Percentiles rank a stretch among this genome's conserved stretches.
Conservation (phyloP, 2,113 vertebrate genomes). For the Madoqua kirkii region DNA sequence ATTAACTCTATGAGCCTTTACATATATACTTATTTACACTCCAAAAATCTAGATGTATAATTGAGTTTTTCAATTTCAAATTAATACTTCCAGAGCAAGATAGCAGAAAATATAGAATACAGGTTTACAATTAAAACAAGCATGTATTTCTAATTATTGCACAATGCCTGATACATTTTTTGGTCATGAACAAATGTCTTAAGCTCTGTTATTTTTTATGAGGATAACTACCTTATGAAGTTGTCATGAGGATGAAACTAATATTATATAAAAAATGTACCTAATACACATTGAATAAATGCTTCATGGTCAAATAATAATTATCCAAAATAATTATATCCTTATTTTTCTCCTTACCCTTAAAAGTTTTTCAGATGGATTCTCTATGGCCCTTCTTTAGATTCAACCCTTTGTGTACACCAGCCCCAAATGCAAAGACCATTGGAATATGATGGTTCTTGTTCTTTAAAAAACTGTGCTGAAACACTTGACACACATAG, state of each 20-base stretch:
- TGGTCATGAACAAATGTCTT: neutral
- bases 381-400: neutral
- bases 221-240: neutral
- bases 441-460: neutral
- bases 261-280: neutral
- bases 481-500: neutral
- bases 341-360: neutral
- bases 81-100: neutral
- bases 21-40: neutral
- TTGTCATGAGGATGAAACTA: neutral
- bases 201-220: neutral
- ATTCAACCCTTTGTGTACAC: neutral
- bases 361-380: neutral
- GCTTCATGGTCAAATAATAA: neutral
- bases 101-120: neutral
- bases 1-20: neutral
- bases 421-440: neutral
- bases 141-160: neutral
- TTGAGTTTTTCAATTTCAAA: neutral
- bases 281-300: neutral
- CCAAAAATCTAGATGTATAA: neutral
- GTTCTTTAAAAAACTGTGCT: neutral
- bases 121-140: neutral
- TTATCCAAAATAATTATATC: neutral
- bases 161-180: neutral